A percentile compares a stretch with the other conserved stretches of the same genome.
These are phyloP conservation scores for Mus minutoides DNA, from an alignment of 2,797 vertebrate species.

Conservation along the genomic window DNA sequence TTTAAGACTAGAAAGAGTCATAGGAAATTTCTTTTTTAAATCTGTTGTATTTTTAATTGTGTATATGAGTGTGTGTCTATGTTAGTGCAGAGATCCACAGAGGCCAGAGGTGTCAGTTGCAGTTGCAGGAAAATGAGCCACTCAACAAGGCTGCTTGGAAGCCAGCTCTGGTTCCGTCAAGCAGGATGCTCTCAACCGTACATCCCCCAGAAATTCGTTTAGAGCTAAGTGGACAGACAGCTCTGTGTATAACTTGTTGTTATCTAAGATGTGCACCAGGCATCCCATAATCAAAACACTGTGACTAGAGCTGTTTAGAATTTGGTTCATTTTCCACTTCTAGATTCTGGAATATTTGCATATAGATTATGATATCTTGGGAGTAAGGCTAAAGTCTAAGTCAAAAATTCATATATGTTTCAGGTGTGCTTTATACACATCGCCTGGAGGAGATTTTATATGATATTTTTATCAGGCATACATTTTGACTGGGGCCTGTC, in stretches of 20 bases:
- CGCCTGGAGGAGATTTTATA: background rate
- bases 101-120: background rate
- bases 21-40: background rate
- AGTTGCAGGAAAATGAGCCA: background rate
- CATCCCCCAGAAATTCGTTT: too few relatives aligned
- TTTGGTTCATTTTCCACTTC: background rate
- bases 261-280: background rate
- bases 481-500: background rate
- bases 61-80: background rate
- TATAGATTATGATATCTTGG: background rate
- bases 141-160: background rate
- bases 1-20: background rate
- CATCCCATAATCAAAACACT: background rate
- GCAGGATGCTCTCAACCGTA: background rate
- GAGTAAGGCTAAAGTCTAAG: background rate
- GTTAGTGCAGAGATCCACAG: background rate
- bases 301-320: background rate
- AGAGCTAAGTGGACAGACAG: background rate
- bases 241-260: rapidly evolving
- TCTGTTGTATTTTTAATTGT: background rate
- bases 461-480: background rate
- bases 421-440: too few relatives aligned
- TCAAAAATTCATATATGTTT: background rate
- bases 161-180: background rate
- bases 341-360: background rate